Evolutionary conservation across 2,797 vertebrate genomes (phyloP).

Genomic region (Delichon dasypus): DNA sequence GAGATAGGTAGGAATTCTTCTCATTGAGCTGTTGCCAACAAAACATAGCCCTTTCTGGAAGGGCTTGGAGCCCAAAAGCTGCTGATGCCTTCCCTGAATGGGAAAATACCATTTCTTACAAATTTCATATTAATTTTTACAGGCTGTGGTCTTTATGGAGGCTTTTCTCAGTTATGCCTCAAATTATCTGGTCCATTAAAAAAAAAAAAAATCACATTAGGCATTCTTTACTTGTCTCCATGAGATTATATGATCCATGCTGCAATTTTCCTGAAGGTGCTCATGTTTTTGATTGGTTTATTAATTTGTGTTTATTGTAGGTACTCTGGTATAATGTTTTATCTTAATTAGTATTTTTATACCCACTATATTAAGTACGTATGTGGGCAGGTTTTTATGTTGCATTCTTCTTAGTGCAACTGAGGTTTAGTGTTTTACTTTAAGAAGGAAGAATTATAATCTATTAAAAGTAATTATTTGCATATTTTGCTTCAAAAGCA

Average conservation of each 20-base stretch:
- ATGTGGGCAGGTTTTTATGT: conserved; percentile 62
- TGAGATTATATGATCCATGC: conserved; percentile 56
- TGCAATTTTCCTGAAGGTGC: conserved; percentile 62
- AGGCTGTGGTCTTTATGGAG: conserved; percentile 21
- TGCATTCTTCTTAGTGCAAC: conserved; percentile 39
- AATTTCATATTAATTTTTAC: not conserved
- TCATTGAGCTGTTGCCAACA: not conserved
- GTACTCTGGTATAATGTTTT: conserved; percentile 67
- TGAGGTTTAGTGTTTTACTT: conserved; percentile 60
- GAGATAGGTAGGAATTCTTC: not conserved
- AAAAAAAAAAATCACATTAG: conserved; percentile 39
- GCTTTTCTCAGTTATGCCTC: conserved; percentile 35
- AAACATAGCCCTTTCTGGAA: not conserved
- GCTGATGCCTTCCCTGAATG: not conserved
- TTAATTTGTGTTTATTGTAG: conserved; percentile 75
- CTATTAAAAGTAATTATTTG: conserved; percentile 68
- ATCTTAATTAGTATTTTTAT: conserved; percentile 79
- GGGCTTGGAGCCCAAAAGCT: not conserved
- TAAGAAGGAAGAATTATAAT: conserved; percentile 57
- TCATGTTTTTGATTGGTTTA: conserved; percentile 66
- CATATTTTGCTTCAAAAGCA: conserved; percentile 15
- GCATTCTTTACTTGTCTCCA: conserved; percentile 50
- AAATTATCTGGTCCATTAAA: conserved; percentile 66
- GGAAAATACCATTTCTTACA: not conserved
- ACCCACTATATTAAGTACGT: conserved; percentile 62